Percentiles rank a stretch among this genome's conserved stretches.
Evolutionary conservation across 2,113 vertebrate genomes (phyloP).

Genomic region (Pygoscelis antarcticus): DNA sequence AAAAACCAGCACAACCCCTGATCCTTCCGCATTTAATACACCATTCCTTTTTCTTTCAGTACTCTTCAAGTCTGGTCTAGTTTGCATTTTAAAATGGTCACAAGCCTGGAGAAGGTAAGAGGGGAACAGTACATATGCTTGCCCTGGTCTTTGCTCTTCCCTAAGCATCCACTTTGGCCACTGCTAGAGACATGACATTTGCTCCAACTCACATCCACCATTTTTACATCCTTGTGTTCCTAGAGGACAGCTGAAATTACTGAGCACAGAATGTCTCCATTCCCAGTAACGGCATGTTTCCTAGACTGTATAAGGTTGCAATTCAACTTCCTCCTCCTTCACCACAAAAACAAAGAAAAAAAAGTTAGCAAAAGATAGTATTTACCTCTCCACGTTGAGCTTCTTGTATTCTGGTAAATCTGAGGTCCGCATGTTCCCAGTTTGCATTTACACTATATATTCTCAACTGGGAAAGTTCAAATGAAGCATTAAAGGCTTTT

Average conservation of each 20-base stretch:
- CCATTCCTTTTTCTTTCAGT: background rate
- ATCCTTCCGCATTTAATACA: background rate
- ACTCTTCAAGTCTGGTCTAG: background rate
- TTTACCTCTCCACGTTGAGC: slow-evolving; percentile 91
- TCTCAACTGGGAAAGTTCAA: slow-evolving; percentile 96
- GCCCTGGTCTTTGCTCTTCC: background rate
- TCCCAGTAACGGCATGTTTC: fast-evolving
- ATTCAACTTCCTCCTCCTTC: background rate
- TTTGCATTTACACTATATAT: slow-evolving; percentile 97
- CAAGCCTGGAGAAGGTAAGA: background rate
- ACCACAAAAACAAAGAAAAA: background rate
- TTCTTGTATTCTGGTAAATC: slow-evolving; percentile 92
- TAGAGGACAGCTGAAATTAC: background rate
- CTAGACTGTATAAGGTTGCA: background rate
- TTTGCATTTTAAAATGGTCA: background rate
- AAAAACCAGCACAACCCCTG: background rate
- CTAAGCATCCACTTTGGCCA: background rate
- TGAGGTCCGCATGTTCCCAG: slow-evolving; percentile 90
- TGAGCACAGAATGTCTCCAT: background rate
- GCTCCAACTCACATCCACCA: background rate
- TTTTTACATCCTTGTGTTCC: background rate
- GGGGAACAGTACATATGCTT: background rate
- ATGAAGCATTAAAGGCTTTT: slow-evolving; percentile 98
- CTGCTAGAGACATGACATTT: background rate
- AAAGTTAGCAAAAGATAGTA: background rate